These are phyloP conservation scores for Melieria crassipennis DNA, from an alignment of 2,888 invertebrate species.

Conservation along the genomic window DNA sequence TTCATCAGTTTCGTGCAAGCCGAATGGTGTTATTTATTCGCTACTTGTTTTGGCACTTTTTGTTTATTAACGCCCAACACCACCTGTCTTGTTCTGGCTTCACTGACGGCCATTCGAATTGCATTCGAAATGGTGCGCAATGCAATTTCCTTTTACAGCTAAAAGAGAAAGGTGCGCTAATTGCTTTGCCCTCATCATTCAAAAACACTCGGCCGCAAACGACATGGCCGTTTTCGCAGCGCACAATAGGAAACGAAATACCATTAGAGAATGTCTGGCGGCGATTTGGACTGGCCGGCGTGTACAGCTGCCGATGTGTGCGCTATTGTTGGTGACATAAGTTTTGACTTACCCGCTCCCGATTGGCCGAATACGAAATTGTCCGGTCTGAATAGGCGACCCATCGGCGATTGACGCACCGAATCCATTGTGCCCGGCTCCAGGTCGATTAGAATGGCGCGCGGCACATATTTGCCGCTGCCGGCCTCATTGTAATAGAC, in stretches of 20 bases:
- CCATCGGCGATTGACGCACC: slow-evolving; percentile 81
- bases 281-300: not conserved
- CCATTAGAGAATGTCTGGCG: not conserved
- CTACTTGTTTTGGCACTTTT: too few relatives aligned
- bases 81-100: too few relatives aligned
- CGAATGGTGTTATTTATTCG: too few relatives aligned
- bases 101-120: too few relatives aligned
- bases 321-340: slow-evolving; percentile 24
- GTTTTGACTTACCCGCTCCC: slow-evolving; percentile 73
- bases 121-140: too few relatives aligned
- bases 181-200: too few relatives aligned
- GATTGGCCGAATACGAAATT: slow-evolving; percentile 86
- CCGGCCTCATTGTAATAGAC: slow-evolving; percentile 84
- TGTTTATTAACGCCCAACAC: too few relatives aligned
- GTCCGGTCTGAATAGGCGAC: slow-evolving; percentile 85
- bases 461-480: slow-evolving; percentile 80
- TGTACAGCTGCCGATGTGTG: not conserved
- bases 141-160: too few relatives aligned
- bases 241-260: not conserved
- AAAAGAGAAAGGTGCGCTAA: too few relatives aligned
- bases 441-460: slow-evolving; percentile 86
- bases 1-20: too few relatives aligned
- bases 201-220: too few relatives aligned
- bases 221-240: too few relatives aligned
- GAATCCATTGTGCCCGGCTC: slow-evolving; percentile 93